Conservation (phyloP, 2,113 vertebrate genomes). For the Aegithalos caudatus region DNA sequence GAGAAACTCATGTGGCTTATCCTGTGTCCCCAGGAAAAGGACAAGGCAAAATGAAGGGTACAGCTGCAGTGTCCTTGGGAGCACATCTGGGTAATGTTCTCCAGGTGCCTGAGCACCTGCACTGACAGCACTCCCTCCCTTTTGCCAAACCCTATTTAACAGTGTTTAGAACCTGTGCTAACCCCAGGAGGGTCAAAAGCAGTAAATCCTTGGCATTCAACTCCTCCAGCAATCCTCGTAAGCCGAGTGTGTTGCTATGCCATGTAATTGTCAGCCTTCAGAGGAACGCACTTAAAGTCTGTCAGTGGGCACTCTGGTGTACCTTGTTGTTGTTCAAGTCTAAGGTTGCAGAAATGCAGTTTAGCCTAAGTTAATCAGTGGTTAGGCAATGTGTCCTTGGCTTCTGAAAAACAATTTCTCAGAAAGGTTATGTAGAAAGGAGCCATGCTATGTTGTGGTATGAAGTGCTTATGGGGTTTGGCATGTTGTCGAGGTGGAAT, state of each 20-base stretch:
- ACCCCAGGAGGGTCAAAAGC: background rate
- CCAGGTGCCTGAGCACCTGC: background rate
- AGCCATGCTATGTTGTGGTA: background rate
- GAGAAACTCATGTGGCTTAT: background rate
- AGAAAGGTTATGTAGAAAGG: background rate
- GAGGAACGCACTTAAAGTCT: background rate
- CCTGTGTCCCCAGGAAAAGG: background rate
- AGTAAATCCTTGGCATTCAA: background rate
- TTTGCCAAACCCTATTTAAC: background rate
- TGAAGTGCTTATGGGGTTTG: background rate
- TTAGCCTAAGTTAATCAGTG: background rate
- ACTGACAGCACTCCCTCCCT: background rate
- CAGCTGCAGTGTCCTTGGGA: background rate
- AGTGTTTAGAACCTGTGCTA: accelerated
- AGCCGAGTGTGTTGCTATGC: background rate
- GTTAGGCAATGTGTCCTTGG: background rate
- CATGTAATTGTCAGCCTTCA: background rate
- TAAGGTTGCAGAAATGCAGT: background rate
- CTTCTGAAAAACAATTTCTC: background rate
- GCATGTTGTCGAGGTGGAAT: background rate
- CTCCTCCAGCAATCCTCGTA: background rate
- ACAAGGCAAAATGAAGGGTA: background rate
- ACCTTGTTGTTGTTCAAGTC: background rate
- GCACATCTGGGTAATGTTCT: accelerated
- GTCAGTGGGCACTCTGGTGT: background rate